Conservation (phyloP, 2,888 invertebrate species). For the Cataglyphis cursor region DNA sequence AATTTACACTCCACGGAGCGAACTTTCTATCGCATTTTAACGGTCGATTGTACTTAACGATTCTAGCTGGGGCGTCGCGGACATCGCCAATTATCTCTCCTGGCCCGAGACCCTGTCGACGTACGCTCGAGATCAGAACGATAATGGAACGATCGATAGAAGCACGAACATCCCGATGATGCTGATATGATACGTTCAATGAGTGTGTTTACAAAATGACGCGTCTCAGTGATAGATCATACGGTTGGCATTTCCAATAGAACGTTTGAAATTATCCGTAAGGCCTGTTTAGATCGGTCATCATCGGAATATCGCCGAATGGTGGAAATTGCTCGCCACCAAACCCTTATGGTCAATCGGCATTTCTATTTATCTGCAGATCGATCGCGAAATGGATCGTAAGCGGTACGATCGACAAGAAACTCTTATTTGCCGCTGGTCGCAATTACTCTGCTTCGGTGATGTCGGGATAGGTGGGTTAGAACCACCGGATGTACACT, state of each 20-base stretch:
- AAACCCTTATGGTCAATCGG: conserved; percentile 28
- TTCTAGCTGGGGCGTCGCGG: conserved; percentile 27
- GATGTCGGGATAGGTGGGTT: conserved; percentile 44
- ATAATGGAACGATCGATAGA: conserved; percentile 38
- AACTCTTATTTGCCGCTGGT: conserved; percentile 55
- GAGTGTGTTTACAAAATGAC: conserved; percentile 62
- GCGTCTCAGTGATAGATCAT: conserved; percentile 55
- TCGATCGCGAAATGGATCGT: conserved; percentile 57
- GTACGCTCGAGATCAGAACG: conserved; percentile 59
- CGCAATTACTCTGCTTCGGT: conserved; percentile 69
- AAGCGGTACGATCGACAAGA: conserved; percentile 62
- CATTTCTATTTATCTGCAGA: conserved; percentile 59
- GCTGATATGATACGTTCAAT: conserved; percentile 62
- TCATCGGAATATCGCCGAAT: conserved; percentile 59
- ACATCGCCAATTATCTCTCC: conserved; percentile 37
- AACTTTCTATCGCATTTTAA: conserved; percentile 55
- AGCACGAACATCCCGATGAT: background rate
- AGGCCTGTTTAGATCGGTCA: conserved; percentile 60
- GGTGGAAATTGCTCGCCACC: conserved; percentile 58
- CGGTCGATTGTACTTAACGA: conserved; percentile 58
- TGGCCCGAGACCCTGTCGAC: conserved; percentile 11
- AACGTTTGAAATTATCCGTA: conserved; percentile 66
- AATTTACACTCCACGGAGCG: conserved; percentile 60
- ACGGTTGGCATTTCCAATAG: conserved; percentile 57
- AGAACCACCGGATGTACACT: conserved; percentile 73